Evolutionary conservation across 2,888 invertebrate species (phyloP).

Genomic region (Thera britannica): DNA sequence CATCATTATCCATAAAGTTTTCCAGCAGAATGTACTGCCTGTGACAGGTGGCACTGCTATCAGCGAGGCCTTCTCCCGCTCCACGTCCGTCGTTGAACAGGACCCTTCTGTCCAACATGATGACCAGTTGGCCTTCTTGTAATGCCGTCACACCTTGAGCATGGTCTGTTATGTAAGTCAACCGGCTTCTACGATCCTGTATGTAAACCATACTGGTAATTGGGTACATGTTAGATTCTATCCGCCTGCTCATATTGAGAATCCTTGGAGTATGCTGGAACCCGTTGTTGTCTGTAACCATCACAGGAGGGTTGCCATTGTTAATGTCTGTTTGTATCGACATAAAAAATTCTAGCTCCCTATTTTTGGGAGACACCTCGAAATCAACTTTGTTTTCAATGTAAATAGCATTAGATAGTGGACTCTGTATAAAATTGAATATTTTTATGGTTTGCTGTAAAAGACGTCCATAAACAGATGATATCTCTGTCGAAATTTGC

Average conservation of each 20-base stretch:
- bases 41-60: constrained; percentile 89
- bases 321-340: constrained; percentile 93
- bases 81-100: constrained; percentile 97
- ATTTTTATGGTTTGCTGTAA: constrained; percentile 91
- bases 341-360: constrained; percentile 96
- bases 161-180: constrained; percentile 93
- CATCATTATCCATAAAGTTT: constrained; percentile 51
- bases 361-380: constrained; percentile 92
- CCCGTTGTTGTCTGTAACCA: constrained; percentile 96
- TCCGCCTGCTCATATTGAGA: constrained; percentile 90
- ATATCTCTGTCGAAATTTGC: constrained; percentile 91
- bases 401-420: constrained; percentile 89
- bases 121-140: constrained; percentile 94
- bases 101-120: constrained; percentile 96
- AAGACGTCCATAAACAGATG: constrained; percentile 91
- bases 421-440: constrained; percentile 88
- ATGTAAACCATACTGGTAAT: constrained; percentile 95
- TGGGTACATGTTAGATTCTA: constrained; percentile 98
- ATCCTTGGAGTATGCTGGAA: constrained; percentile 93
- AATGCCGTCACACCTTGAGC: constrained; percentile 96
- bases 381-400: constrained; percentile 93
- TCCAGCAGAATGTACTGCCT: constrained; percentile 70
- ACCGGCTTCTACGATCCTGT: constrained; percentile 88
- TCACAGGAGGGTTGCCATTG: constrained; percentile 91
- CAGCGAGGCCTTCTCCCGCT: constrained; percentile 95